A percentile compares a stretch with the other conserved stretches of the same genome.
Conservation (phyloP, 2,888 invertebrate genomes). For the Pammene fasciana region DNA sequence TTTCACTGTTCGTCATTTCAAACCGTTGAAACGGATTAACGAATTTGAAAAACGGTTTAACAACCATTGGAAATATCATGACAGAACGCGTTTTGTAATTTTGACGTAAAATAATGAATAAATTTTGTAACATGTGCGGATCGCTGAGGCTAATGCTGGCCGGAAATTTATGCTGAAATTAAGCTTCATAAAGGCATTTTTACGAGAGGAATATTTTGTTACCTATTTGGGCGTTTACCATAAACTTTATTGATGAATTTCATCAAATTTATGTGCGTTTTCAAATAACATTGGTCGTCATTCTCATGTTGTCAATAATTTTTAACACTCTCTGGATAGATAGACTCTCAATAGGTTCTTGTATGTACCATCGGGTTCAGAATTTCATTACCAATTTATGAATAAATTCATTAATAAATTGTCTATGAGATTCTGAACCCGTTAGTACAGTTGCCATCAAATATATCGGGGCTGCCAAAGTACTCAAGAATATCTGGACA, state of each 20-base stretch:
- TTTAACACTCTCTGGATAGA: too few species aligned
- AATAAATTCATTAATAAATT: too few species aligned
- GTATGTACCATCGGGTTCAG: too few species aligned
- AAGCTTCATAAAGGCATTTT: conserved; percentile 32
- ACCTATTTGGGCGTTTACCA: conserved; percentile 10
- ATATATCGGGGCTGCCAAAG: too few species aligned
- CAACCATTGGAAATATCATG: not conserved
- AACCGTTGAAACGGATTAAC: conserved; percentile 21
- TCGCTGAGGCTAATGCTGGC: conserved; percentile 31
- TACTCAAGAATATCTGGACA: too few species aligned
- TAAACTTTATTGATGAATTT: conserved; percentile 14
- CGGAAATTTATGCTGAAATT: conserved; percentile 40
- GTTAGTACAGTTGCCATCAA: too few species aligned
- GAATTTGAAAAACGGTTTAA: conserved; percentile 29
- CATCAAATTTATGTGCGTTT: not conserved
- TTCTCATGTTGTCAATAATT: too few species aligned
- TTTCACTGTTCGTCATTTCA: conserved; percentile 8
- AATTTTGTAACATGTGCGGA: conserved; percentile 40
- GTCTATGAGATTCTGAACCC: too few species aligned
- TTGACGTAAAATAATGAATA: conserved; percentile 37
- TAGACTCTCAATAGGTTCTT: too few species aligned
- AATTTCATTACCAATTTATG: too few species aligned
- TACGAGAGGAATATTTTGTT: conserved; percentile 17
- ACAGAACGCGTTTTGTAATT: not conserved
- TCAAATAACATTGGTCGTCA: not conserved